Evolutionary conservation across 2,797 vertebrate genomes (phyloP), one percentile per base, ranked within the genome.

Genomic region (Anableps anableps): DNA sequence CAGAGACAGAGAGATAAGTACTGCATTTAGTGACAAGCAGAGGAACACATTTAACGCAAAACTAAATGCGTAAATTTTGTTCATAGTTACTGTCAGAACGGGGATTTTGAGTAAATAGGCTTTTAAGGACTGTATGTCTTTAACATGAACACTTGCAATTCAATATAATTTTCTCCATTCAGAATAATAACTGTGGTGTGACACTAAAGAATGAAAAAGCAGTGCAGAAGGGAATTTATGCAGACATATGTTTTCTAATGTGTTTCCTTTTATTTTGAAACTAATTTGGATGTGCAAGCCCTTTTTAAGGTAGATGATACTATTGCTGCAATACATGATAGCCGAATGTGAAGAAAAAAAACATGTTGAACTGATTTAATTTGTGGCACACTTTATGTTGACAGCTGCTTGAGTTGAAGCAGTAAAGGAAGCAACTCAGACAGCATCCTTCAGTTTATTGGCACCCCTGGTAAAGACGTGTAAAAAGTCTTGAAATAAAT

Each of bases 311-410:
- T 82, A 87, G 79, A 79, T 84, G 83, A 71, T 82, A 78, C 84
- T 79, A 75, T 85, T 80, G 78, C 77, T 74, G 73, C 76, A 82
- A 76, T 47, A 79, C 86, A 80, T 79, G 84, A 86, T 84, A 85
- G 84, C 81, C 17, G 80, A 51, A 80, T 85, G 88, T 88, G 82
- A 86, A 87, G 83, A 81, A 77, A 85, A 83, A 79, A 55, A 55
- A 88, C 88, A 91, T 85, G 80, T 81, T 31, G 83, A 85, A 82
- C 86, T 91, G 88, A 89, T 89, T 91, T 85, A 83, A 91, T 93
- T 88, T 88, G 86, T 17, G 62, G 86, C 84, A 86, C 77, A 84
- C 86, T 86, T 45, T 26, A 83, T 79, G 76, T 79, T 89, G 87
- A 85, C 90, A 88, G 87, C 87, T 88, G 84, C 91, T 91, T 91